Evolutionary conservation across 1,140 invertebrate species (phyloP), one percentile per base, ranked within the genome.

Genomic region (Hirudo medicinalis): DNA sequence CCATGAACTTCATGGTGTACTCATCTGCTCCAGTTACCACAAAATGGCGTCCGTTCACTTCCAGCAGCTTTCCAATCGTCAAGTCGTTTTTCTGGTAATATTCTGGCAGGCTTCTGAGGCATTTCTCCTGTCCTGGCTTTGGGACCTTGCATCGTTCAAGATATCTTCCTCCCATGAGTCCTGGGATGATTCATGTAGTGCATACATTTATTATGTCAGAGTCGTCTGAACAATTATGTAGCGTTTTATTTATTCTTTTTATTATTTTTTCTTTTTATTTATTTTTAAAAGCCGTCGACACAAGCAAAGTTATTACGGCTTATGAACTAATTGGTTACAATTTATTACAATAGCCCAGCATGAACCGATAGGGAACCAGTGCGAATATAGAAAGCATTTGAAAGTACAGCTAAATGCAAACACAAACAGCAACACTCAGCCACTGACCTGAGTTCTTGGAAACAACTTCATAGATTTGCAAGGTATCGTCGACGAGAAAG

Each of bases 1-100:
- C 91, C 91, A 94, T 90, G 79, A 91, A 93, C 60, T 87, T 84
- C 70, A 92, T 82, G 5, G 89, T 87, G 79, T 92, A 94, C 78
- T 92, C 88, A 79, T 95, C 92, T 13, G 90, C 90, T 43, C 87
- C 87, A 27, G 87, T 83, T 9, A 94, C 80, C 71, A 88, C 77
- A 79, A 94, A 94, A 20, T 86, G 82, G 79, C 90, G 90, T 76
- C 87, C 86, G 79, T 89, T 88, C 25, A 94, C 85, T 49, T 86
- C 86, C 15, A 94, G 75, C 29, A 82, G 83, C 32, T 88, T 87
- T 29, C 91, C 91, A 17, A 94, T 85, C 81, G 87, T 93, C 80
- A 94, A 88, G 78, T 94, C 87, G 73, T 86, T 81, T 5, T 89
- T 85, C 0, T 85, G 84, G 78, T 90, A 92, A 74, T 87, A 87